Conservation (phyloP, 2,888 invertebrate species). For the Cylloceria caligata region DNA sequence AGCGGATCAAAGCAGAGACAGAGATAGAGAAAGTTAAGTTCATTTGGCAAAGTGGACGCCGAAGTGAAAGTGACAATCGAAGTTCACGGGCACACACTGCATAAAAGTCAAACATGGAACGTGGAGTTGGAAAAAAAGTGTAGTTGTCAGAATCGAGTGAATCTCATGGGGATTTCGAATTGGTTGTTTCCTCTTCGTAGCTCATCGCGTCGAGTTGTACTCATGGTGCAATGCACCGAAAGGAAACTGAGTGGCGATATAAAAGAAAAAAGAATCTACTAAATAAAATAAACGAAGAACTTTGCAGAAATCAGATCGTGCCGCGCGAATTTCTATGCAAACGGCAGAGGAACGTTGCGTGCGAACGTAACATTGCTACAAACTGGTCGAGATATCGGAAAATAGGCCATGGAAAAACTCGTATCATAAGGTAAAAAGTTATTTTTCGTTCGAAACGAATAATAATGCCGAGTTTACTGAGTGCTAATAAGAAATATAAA, state of each 20-base stretch:
- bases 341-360: conserved; percentile 37
- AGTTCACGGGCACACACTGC: conserved; percentile 37
- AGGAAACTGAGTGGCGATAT: conserved; percentile 37
- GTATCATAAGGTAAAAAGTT: conserved; percentile 41
- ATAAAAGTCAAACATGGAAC: conserved; percentile 42
- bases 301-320: conserved; percentile 20
- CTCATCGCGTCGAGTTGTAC: conserved; percentile 27
- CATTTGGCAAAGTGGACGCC: conserved; percentile 59
- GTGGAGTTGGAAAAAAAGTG: conserved; percentile 24
- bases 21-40: conserved; percentile 43
- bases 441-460: conserved; percentile 27
- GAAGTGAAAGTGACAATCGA: conserved; percentile 56
- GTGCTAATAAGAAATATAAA: not conserved
- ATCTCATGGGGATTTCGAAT: conserved; percentile 56
- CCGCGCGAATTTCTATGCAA: conserved; percentile 60
- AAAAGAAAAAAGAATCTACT: conserved; percentile 32
- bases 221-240: conserved; percentile 57
- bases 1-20: not conserved
- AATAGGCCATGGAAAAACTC: conserved; percentile 43
- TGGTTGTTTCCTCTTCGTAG: conserved; percentile 51
- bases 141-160: conserved; percentile 40
- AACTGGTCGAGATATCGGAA: conserved; percentile 15
- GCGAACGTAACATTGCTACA: conserved; percentile 6
- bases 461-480: conserved; percentile 7
- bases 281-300: conserved; percentile 20